These are phyloP conservation scores for Heterohyrax brucei DNA, from an alignment of 2,797 vertebrate genomes.

Conservation along the genomic window DNA sequence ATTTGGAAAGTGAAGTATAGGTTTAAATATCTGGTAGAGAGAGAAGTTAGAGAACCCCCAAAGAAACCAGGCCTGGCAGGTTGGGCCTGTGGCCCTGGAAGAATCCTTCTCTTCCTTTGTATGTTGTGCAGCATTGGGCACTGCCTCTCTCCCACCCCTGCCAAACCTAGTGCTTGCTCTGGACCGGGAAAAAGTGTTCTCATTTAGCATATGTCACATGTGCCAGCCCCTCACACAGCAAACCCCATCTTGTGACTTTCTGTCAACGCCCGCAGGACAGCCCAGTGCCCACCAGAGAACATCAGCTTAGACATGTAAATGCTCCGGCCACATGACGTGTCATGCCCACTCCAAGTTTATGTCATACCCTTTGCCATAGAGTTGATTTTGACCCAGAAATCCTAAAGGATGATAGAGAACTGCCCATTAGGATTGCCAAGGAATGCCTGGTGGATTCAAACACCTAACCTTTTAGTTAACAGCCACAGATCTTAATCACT, in stretches of 20 bases:
- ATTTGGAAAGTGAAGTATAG: conserved; percentile 50
- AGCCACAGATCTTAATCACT: too few species aligned
- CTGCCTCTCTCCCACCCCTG: fast-evolving
- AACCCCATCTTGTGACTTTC: background rate
- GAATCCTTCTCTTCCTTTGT: background rate
- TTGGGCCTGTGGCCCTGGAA: background rate
- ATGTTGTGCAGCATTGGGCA: fast-evolving
- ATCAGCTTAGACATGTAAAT: background rate
- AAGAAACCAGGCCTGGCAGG: background rate
- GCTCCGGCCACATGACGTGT: background rate
- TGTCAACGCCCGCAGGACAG: background rate
- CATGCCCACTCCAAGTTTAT: background rate
- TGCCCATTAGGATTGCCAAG: too few species aligned
- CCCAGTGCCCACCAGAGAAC: background rate
- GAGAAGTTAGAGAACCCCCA: background rate
- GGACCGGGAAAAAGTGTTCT: background rate
- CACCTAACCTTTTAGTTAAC: too few species aligned
- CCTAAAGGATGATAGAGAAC: too few species aligned
- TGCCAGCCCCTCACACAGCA: background rate
- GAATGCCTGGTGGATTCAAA: too few species aligned
- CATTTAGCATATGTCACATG: background rate
- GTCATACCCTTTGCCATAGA: too few species aligned
- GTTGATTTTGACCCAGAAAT: too few species aligned
- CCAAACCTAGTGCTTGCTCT: background rate
- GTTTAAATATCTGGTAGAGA: background rate